Evolutionary conservation across 2,797 vertebrate species (phyloP), one percentile per base, ranked within the genome.

Genomic region (Alfaro cultratus): DNA sequence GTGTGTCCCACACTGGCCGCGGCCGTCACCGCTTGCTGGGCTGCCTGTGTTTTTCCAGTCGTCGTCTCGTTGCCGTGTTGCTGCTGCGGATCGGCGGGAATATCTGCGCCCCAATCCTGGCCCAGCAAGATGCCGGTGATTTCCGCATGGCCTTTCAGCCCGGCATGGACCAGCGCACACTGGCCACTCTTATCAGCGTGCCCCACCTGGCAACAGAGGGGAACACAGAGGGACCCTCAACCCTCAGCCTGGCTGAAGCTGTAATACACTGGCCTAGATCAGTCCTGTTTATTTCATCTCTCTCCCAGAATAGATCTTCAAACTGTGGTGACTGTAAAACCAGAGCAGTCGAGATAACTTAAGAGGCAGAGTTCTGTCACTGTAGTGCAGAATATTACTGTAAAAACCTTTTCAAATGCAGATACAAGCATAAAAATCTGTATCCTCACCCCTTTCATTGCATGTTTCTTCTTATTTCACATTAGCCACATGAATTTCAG

Each of bases 101-200:
- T 90, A 57, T 94, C 91, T 0, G 75, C 12, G 1, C 88, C 87
- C 97, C 98, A 98, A 29, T 96, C 95, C 81, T 96, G 95, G 81
- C 91, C 87, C 81, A 99, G 95, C 83, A 99, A 86, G 92, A 94
- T 95, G 84, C 92, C 92, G 43, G 99, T 95, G 89, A 99, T 95
- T 34, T 97, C 96, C 0, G 92, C 79, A 26, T 99, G 97, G 76
- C 99, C 98, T 86, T 97, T 95, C 81, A 99, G 92, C 0, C 97
- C 98, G 0, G 97, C 97, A 2, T 99, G 99, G 62, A 99, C 97
- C 84, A 98, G 90, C 0, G 98, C 96, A 76, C 98, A 99, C 86
- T 99, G 99, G 80, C 97, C 97, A 60, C 96, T 99, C 95, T 98
- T 99, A 95, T 99, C 99, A 79, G 96, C 89, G 23, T 93, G 96